phyloP scores from a whole-genome alignment of 2,888 invertebrate genomes.

The Folsomia manolachei region DNA sequence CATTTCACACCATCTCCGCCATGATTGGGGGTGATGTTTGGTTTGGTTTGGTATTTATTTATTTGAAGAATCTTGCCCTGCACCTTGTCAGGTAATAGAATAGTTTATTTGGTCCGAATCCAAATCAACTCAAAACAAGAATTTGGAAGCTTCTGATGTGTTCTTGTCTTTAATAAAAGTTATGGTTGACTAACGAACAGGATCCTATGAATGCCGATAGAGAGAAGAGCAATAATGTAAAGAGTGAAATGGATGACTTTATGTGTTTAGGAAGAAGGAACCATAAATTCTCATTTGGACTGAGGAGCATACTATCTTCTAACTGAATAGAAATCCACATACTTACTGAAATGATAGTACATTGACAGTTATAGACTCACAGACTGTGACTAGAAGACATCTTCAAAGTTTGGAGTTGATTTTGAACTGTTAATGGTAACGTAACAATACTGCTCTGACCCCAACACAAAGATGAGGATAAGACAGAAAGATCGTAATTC shows the following conservation, averaged over 20 bases:
- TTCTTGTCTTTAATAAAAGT: too few species aligned
- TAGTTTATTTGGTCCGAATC: too few species aligned
- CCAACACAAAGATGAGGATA: not conserved
- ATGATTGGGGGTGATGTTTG: not conserved
- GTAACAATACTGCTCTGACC: not conserved
- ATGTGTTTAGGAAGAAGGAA: conserved; percentile 1
- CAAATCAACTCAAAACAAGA: not conserved
- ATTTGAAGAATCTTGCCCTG: not conserved
- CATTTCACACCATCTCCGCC: conserved; percentile 17
- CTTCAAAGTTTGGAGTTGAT: too few species aligned
- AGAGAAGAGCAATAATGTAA: not conserved
- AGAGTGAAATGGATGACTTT: not conserved
- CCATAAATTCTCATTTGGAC: conserved; percentile 2
- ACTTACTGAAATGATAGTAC: not conserved
- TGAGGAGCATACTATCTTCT: not conserved
- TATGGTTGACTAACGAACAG: too few species aligned
- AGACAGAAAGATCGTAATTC: conserved; percentile 9
- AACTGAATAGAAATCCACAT: too few species aligned
- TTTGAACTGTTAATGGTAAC: not conserved
- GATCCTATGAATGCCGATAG: too few species aligned
- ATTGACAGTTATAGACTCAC: not conserved
- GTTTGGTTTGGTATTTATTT: not conserved
- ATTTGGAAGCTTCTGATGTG: too few species aligned
- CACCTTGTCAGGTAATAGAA: not conserved
- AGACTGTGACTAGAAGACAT: too few species aligned